Conservation (phyloP, 2,113 vertebrate species). For the Prunella himalayana region DNA sequence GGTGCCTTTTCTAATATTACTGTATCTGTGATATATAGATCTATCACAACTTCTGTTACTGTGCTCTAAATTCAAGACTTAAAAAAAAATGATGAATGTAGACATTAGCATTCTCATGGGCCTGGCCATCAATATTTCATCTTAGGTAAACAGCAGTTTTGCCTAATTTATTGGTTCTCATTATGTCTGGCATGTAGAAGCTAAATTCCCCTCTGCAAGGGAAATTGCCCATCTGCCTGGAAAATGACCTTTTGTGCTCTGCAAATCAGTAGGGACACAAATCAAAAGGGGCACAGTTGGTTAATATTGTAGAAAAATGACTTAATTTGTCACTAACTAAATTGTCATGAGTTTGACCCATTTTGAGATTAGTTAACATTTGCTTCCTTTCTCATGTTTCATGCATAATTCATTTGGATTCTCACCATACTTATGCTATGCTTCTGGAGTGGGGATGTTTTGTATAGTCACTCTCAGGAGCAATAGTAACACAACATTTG, state of each 20-base stretch:
- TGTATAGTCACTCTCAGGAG: neutral
- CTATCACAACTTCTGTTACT: slow-evolving; percentile 66
- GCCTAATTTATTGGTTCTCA: slow-evolving; percentile 83
- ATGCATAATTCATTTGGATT: slow-evolving; percentile 70
- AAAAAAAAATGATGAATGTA: slow-evolving; percentile 71
- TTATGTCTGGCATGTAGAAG: slow-evolving; percentile 72
- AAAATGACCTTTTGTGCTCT: slow-evolving; percentile 74
- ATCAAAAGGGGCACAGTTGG: slow-evolving; percentile 66
- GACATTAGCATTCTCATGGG: slow-evolving; percentile 73
- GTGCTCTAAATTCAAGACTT: slow-evolving; percentile 71
- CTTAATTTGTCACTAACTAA: slow-evolving; percentile 67
- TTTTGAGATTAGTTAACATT: slow-evolving; percentile 75
- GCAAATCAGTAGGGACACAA: slow-evolving; percentile 70
- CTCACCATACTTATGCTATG: neutral
- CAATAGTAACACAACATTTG: slow-evolving; percentile 31
- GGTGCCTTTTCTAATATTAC: slow-evolving; percentile 61
- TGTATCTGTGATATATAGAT: slow-evolving; percentile 73
- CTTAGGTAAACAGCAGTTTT: slow-evolving; percentile 78
- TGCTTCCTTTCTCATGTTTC: slow-evolving; percentile 61
- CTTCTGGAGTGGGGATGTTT: neutral
- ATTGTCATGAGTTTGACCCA: slow-evolving; percentile 74
- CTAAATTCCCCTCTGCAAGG: slow-evolving; percentile 43
- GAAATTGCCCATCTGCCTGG: slow-evolving; percentile 63
- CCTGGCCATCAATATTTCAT: slow-evolving; percentile 76
- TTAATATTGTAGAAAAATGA: slow-evolving; percentile 76